Base-by-base conservation (phyloP, 2,888 invertebrate species). In the Thymelicus acteon region DNA sequence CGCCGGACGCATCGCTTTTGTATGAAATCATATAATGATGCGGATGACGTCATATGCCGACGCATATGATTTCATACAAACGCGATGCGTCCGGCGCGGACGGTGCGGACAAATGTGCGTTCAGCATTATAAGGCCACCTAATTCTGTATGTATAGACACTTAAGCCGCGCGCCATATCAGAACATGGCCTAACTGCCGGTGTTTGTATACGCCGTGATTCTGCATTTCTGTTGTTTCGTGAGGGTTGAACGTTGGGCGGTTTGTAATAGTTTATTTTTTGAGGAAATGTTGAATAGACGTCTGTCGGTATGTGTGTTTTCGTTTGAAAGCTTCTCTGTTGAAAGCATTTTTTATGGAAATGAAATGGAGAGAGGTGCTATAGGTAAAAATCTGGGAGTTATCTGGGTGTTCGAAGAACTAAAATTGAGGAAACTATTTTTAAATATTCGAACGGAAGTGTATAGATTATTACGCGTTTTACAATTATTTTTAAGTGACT, bases 251-350 rank as follows among this genome's bases (percentile, higher is more conserved):
- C 54, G 54, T 48, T 39, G 48, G 60, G 60, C 60, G 67, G 67
- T 67, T 60, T 67, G 67, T 54, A 67, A 61, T 67, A 67, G 67
- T 67, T 67, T 67, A 67, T 60, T 67, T 63, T 67, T 67, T 66
- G 58, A 58, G 67, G 65, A 40, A 61, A 48, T 60, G 49, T 39
- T 67, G 67, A 67, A 67, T 67, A 67, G 67, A 40, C 49, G 60
- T 67, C 67, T 52, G 60, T 12, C 60, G 44, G 67, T 60, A 67
- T 10, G 49, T 60, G 60, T 60, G 60, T 61, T 67, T 67, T 67
- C 60, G 60, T 60, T 60, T 60, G 67, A 67, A 67, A 67, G 60
- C 67, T 52, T 67, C 40, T 39, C 48, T 37, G 19, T 58, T 67
- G 60, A 39, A 39, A 66, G 48, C 49, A 49, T 67, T 60, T 63